These are phyloP conservation scores for Parambassis ranga DNA, from an alignment of 2,797 vertebrate species.

Conservation along the genomic window DNA sequence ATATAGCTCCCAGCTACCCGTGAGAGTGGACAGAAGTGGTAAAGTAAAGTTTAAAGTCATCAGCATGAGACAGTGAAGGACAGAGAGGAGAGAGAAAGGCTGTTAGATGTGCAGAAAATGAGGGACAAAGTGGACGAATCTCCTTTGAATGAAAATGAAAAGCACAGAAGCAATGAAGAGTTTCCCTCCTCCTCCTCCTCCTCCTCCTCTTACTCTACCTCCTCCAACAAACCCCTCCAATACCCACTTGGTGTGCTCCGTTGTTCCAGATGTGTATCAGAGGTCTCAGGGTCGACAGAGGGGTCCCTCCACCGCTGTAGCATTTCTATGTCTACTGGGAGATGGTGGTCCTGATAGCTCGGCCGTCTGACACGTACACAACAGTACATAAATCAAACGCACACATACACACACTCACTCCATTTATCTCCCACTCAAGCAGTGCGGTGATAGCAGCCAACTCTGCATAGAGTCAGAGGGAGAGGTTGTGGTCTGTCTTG, in stretches of 20 bases:
- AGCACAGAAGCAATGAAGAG: slow-evolving; percentile 11
- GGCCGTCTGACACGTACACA: slow-evolving; percentile 77
- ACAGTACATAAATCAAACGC: slow-evolving; percentile 84
- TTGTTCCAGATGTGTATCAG: slow-evolving; percentile 82
- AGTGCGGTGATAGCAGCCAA: slow-evolving; percentile 55
- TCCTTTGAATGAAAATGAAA: slow-evolving; percentile 49
- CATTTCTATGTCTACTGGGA: slow-evolving; percentile 77
- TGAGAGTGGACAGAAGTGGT: slow-evolving; percentile 17
- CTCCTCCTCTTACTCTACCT: not conserved
- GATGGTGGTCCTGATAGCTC: slow-evolving; percentile 81
- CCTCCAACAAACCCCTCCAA: slow-evolving; percentile 25
- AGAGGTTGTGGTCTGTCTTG: slow-evolving; percentile 60
- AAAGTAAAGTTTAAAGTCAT: slow-evolving; percentile 36
- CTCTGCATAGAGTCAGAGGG: slow-evolving; percentile 68
- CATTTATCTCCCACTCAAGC: slow-evolving; percentile 74
- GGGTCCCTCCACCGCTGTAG: slow-evolving; percentile 75
- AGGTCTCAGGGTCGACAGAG: slow-evolving; percentile 74
- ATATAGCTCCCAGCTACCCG: slow-evolving; percentile 24
- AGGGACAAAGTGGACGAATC: slow-evolving; percentile 23
- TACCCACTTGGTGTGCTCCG: slow-evolving; percentile 43
- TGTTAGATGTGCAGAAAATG: not conserved
- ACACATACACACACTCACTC: slow-evolving; percentile 51
- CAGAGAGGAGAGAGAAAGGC: slow-evolving; percentile 19
- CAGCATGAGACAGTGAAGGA: slow-evolving; percentile 7
- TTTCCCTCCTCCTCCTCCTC: not conserved